Conservation (phyloP, 2,113 vertebrate genomes). For the Heliornis fulica region DNA sequence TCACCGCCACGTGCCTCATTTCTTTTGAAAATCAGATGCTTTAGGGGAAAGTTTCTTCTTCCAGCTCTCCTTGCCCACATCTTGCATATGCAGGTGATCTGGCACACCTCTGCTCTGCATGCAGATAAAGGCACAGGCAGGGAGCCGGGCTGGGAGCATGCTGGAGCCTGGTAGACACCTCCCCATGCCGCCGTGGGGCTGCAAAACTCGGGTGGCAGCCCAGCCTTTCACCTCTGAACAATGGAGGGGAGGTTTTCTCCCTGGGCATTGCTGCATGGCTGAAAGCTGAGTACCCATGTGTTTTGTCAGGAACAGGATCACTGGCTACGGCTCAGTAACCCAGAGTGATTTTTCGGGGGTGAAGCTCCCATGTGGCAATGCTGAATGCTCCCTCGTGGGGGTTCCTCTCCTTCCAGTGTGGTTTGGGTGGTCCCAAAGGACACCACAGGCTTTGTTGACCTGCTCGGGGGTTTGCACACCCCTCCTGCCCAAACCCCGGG, state of each 20-base stretch:
- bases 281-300: neutral
- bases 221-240: rapidly evolving
- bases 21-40: constrained; percentile 55
- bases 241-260: neutral
- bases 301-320: rapidly evolving
- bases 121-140: neutral
- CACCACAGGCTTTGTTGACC: neutral
- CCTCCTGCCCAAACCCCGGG: neutral
- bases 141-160: neutral
- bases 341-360: rapidly evolving
- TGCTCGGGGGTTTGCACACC: neutral
- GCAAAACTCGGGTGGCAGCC: neutral
- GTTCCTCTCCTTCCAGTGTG: rapidly evolving
- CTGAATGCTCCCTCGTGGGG: neutral
- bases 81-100: constrained; percentile 34
- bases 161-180: neutral
- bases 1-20: constrained; percentile 14
- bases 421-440: neutral
- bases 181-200: rapidly evolving
- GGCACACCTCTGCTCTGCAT: constrained; percentile 10
- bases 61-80: constrained; percentile 5
- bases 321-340: rapidly evolving
- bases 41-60: constrained; percentile 59
- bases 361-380: neutral
- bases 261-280: rapidly evolving